These are phyloP conservation scores for Galeopsomyia nigrocyanea DNA, from an alignment of 2,888 invertebrate species.

Conservation along the genomic window DNA sequence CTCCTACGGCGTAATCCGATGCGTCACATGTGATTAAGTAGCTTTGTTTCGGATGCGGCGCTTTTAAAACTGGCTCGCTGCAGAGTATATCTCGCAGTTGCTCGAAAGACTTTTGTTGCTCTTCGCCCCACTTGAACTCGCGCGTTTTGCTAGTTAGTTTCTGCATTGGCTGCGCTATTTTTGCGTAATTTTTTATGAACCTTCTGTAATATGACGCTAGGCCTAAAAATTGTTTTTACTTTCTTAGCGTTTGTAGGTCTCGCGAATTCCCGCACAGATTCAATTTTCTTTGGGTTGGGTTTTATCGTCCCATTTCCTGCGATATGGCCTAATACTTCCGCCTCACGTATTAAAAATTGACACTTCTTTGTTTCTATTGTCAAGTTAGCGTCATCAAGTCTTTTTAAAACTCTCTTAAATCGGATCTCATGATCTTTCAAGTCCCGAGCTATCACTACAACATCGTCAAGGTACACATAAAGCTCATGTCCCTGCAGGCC, in stretches of 20 bases:
- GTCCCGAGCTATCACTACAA: constrained; percentile 17
- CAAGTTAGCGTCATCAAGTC: background rate
- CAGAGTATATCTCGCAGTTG: constrained; percentile 41
- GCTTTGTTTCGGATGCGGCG: constrained; percentile 25
- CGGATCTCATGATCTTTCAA: constrained; percentile 21
- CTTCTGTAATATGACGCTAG: constrained; percentile 43
- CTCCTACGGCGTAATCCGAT: constrained; percentile 28
- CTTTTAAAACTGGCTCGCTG: constrained; percentile 28
- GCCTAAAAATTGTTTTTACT: constrained; percentile 32
- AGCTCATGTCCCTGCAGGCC: constrained; percentile 11
- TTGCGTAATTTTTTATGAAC: constrained; percentile 40
- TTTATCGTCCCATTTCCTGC: background rate
- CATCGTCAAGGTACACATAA: constrained; percentile 22
- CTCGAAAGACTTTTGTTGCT: constrained; percentile 41
- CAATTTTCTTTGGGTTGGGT: constrained; percentile 32
- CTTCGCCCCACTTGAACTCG: background rate
- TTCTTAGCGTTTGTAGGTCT: constrained; percentile 29
- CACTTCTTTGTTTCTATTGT: background rate
- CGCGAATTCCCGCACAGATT: constrained; percentile 21
- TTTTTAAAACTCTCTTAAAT: constrained; percentile 11
- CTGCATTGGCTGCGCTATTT: constrained; percentile 38
- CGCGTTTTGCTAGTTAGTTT: background rate
- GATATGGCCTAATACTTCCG: background rate
- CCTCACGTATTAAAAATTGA: constrained; percentile 5
- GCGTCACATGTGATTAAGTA: constrained; percentile 46